These are phyloP conservation scores for Prionailurus viverrinus DNA, from an alignment of 2,113 vertebrate genomes.

Conservation along the genomic window DNA sequence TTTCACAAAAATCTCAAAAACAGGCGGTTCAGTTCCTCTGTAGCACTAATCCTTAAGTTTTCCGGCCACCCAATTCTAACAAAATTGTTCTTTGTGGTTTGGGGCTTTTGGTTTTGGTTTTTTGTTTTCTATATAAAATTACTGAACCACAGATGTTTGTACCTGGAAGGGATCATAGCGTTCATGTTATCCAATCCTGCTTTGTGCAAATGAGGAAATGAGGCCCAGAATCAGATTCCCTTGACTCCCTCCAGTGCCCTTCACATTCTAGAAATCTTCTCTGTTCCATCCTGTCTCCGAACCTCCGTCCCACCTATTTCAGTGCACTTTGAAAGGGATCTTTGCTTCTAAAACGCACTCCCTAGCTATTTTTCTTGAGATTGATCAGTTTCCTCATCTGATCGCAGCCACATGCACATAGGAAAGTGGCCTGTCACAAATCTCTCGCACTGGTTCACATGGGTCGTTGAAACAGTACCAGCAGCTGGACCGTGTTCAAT, in stretches of 20 bases:
- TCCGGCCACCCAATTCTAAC: not conserved
- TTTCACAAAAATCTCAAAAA: slow-evolving; percentile 34
- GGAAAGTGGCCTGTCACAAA: slow-evolving; percentile 4
- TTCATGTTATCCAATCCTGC: not conserved
- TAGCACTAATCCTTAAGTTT: not conserved
- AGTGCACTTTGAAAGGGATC: slow-evolving; percentile 19
- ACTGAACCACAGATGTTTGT: not conserved
- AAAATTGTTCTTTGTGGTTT: not conserved
- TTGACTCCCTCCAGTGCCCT: not conserved
- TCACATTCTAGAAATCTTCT: not conserved
- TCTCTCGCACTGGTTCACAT: not conserved
- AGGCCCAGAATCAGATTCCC: not conserved
- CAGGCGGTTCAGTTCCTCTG: not conserved
- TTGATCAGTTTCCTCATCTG: not conserved
- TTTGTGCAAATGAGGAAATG: slow-evolving; percentile 37
- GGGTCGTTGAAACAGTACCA: slow-evolving; percentile 49
- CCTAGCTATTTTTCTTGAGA: slow-evolving; percentile 27
- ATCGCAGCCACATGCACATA: not conserved
- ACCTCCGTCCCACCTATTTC: not conserved
- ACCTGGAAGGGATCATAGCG: not conserved
- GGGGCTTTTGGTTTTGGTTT: not conserved
- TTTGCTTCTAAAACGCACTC: not conserved
- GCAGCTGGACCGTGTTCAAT: slow-evolving; percentile 50
- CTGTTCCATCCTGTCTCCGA: not conserved
- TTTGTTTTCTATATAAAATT: not conserved